Evolutionary conservation across 2,888 invertebrate species (phyloP).

Genomic region (Tetranychus piercei): DNA sequence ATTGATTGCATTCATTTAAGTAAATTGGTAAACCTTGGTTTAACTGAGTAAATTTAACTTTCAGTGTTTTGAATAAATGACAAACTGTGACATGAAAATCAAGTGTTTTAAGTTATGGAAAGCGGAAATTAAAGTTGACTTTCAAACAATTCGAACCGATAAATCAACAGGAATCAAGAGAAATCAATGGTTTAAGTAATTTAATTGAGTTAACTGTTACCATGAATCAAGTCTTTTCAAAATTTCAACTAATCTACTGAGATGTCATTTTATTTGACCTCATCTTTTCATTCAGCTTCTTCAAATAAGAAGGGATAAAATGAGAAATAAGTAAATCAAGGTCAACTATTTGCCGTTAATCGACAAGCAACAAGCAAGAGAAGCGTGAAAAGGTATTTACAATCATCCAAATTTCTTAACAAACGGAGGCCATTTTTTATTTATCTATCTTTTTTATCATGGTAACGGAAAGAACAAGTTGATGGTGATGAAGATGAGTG

Average conservation of each 20-base stretch:
- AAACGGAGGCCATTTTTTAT: not conserved
- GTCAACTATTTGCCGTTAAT: not conserved
- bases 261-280: not conserved
- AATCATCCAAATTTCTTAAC: not conserved
- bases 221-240: too few species aligned
- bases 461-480: not conserved
- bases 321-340: not conserved
- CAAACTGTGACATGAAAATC: too few species aligned
- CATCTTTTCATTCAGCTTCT: not conserved
- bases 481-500: not conserved
- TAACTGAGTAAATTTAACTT: too few species aligned
- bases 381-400: slow-evolving; percentile 2
- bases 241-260: not conserved
- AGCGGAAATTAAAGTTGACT: too few species aligned
- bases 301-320: not conserved
- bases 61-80: too few species aligned
- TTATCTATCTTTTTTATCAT: not conserved
- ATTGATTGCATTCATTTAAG: too few species aligned
- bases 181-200: too few species aligned
- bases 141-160: too few species aligned
- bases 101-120: too few species aligned
- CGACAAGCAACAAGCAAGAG: not conserved
- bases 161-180: too few species aligned
- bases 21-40: too few species aligned
- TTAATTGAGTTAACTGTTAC: too few species aligned